Base-by-base conservation (phyloP, 2,797 vertebrate species). In the Danio jaintianensis region DNA sequence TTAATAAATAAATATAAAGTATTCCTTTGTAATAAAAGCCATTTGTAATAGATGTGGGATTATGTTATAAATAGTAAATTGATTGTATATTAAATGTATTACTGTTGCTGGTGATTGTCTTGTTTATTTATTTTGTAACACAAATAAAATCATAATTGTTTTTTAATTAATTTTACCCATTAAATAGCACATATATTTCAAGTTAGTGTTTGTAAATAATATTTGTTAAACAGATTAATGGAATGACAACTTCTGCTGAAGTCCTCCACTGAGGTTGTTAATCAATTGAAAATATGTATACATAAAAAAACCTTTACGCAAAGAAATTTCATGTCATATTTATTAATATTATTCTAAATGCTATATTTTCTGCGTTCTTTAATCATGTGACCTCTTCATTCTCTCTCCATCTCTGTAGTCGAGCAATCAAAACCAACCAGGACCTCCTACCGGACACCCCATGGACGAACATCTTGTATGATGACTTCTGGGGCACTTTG, bases 391-490 rank as follows among this genome's bases (percentile, higher is more conserved):
- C 13, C n/a, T 18, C 16, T 16, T 79, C 36, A 5, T 71, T 69
- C 29, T 48, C 9, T 73, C 12, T 59, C 43, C 40, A 66, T 79
- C 45, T 81, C 82, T 90, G 16, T 86, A 99, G 98, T 92, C 97
- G 98, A 86, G 98, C 98, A 72, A 99, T 99, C 94, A 99, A 98
- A 94, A 98, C 97, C 75, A 99, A 99, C 90, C 98, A 98, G 87
- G 98, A 99, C 90, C 96, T 99, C 82, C 95, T 98, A 47, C 96
- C 97, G 0, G 98, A 99, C 91, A 99, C 97, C 0, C 97, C 97
- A 0, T 99, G 97, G 98, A 96, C 89, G 1, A 98, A 98, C 77
- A 95, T 99, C 89, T 98, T 99, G 93, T 99, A 97, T 80, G 96
- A 99, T 84, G 98, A 99, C 90, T 99, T 99, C 84, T 99, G 98